A percentile compares a stretch with the other conserved stretches of the same genome.
phyloP scores from a whole-genome alignment of 2,888 invertebrate species.

The Patella caerulea region DNA sequence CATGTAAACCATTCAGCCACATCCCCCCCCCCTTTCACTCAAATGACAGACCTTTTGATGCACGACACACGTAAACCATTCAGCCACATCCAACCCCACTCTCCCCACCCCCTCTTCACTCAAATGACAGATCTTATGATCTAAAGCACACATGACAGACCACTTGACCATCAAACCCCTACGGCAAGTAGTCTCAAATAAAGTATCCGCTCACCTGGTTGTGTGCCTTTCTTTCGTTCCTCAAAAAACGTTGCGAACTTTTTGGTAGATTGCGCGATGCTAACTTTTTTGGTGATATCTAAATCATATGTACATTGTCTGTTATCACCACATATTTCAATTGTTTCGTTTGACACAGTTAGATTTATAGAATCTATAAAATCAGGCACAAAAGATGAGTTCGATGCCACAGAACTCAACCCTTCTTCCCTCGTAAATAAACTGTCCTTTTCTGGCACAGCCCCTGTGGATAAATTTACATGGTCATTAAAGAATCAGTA shows the following conservation, averaged over 20 bases:
- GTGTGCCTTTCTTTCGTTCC: slow-evolving; percentile 43
- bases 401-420: background rate
- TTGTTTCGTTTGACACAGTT: slow-evolving; percentile 33
- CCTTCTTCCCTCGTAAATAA: slow-evolving; percentile 21
- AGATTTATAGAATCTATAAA: slow-evolving; percentile 13
- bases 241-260: slow-evolving; percentile 52
- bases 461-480: slow-evolving; percentile 20
- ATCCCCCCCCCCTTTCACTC: no score
- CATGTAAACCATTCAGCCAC: no score
- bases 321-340: slow-evolving; percentile 49
- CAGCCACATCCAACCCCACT: no score
- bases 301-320: slow-evolving; percentile 56
- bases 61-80: no score
- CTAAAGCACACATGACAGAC: no score
- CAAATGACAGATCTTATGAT: no score
- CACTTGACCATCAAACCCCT: no score
- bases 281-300: slow-evolving; percentile 49
- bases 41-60: no score
- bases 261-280: slow-evolving; percentile 50
- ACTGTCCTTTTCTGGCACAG: slow-evolving; percentile 21
- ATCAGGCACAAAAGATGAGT: slow-evolving; percentile 12
- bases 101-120: no score
- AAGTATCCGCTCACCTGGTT: slow-evolving; percentile 43
- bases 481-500: no score
- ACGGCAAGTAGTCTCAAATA: background rate